These are phyloP conservation scores for Miltochrista miniata DNA, from an alignment of 2,888 invertebrate species.

Conservation along the genomic window DNA sequence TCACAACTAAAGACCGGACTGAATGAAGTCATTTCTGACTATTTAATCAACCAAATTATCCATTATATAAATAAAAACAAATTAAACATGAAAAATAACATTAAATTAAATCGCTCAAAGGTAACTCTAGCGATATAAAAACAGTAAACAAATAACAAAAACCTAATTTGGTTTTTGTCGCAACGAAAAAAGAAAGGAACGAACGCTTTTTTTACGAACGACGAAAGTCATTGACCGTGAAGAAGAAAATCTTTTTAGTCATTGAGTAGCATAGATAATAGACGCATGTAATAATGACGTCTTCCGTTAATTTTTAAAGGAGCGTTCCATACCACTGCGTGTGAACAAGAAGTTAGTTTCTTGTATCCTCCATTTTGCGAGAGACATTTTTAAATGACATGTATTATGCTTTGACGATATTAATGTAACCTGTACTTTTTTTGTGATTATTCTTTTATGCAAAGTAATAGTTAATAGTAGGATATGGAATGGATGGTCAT, in stretches of 20 bases:
- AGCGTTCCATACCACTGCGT: conserved; percentile 47
- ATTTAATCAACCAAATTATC: no score
- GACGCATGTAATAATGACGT: conserved; percentile 37
- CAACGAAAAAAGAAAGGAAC: no score
- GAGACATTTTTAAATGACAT: conserved; percentile 26
- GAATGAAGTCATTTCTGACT: no score
- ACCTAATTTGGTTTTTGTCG: conserved; percentile 20
- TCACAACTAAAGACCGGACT: no score
- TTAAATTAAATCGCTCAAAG: no score
- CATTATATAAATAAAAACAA: no score
- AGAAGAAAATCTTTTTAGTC: conserved; percentile 26
- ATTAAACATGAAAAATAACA: no score
- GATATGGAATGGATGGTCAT: no score
- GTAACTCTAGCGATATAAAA: conserved; percentile 6
- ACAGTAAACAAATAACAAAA: conserved; percentile 21
- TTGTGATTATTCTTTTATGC: no score
- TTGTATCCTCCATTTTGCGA: conserved; percentile 18
- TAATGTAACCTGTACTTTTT: no score
- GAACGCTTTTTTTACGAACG: no score
- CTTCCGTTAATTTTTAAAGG: conserved; percentile 39
- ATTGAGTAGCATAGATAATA: conserved; percentile 38
- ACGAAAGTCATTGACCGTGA: conserved; percentile 22
- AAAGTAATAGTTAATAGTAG: no score
- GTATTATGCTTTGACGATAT: background rate
- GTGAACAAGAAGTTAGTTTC: conserved; percentile 34